Evolutionary conservation across 2,888 invertebrate species (phyloP), one percentile per base, ranked within the genome.

Genomic region (Perdita meconis): DNA sequence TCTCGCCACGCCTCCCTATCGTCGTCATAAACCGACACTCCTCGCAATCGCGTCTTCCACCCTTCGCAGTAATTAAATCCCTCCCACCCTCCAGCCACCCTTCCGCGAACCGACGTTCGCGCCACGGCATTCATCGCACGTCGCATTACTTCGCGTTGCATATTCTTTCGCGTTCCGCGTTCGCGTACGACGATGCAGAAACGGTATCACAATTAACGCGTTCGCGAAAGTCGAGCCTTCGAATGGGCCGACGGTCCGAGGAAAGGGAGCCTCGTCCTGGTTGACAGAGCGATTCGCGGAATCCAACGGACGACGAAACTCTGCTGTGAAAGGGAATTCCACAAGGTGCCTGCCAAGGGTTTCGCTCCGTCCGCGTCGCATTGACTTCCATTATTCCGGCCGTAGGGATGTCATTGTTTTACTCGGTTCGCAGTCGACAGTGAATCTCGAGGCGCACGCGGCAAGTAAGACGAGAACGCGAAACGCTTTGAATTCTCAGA

Each of bases 151-250:
- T 38, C 59, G 38, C 57, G 44, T 55, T 44, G 30, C 44, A 22
- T 53, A 63, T 71, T 71, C 53, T 47, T n/a, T 55, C 4, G 44
- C 36, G 38, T 60, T 53, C 47, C 64, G 22, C 8, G 16, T n/a
- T 30, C 22, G 30, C 42, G n/a, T 16, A 47, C 42, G 57, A 59
- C 57, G 40, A 53, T 69, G 65, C 53, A 69, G 63, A 64, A 61
- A 64, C 51, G 55, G 24, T 6, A 30, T 24, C 4, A 44, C 53
- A 47, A 73, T 76, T 60, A 60, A 80, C 69, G 80, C 78, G 84
- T 88, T 78, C 83, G 86, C 84, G 87, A 87, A 86, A 88, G 87
- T 84, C 64, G 87, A 89, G 66, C 40, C 83, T 68, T 60, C 65
- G 73, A 83, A 83, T 79, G n/a, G n/a, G 55, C 70, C 47, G 26